Conservation (phyloP, 2,113 vertebrate genomes). For the Pachycephala philippinensis region DNA sequence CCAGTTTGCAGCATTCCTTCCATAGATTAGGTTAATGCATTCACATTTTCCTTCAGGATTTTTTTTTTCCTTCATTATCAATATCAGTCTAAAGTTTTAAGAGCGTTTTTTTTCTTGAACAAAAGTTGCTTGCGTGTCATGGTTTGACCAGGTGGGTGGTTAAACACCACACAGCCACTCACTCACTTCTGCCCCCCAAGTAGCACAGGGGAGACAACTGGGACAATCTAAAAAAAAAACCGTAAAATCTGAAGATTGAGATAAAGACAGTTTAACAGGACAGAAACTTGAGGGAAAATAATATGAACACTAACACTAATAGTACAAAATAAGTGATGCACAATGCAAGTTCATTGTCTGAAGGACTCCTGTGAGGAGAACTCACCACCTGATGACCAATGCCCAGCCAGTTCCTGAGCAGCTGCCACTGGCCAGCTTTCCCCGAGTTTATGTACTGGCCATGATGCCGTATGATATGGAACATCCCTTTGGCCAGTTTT, state of each 20-base stretch:
- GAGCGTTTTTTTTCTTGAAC: background rate
- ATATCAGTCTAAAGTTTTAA: background rate
- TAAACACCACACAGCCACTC: background rate
- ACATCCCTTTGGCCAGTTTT: background rate
- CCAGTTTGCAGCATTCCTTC: background rate
- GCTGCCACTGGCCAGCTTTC: background rate
- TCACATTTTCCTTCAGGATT: background rate
- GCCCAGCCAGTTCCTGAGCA: background rate
- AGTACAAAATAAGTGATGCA: background rate
- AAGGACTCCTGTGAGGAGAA: background rate
- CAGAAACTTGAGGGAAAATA: background rate
- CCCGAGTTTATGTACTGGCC: background rate
- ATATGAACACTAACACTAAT: background rate
- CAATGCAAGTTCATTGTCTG: background rate
- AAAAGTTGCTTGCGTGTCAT: background rate
- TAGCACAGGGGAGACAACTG: background rate
- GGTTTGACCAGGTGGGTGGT: background rate
- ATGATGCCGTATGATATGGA: no score
- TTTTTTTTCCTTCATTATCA: background rate
- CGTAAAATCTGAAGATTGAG: background rate
- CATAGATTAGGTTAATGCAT: background rate
- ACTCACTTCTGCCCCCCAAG: background rate
- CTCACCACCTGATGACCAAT: background rate
- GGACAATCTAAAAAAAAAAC: no score
- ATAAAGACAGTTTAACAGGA: background rate